Evolutionary conservation across 2,888 invertebrate genomes (phyloP).

Genomic region (Fabriciana adippe): DNA sequence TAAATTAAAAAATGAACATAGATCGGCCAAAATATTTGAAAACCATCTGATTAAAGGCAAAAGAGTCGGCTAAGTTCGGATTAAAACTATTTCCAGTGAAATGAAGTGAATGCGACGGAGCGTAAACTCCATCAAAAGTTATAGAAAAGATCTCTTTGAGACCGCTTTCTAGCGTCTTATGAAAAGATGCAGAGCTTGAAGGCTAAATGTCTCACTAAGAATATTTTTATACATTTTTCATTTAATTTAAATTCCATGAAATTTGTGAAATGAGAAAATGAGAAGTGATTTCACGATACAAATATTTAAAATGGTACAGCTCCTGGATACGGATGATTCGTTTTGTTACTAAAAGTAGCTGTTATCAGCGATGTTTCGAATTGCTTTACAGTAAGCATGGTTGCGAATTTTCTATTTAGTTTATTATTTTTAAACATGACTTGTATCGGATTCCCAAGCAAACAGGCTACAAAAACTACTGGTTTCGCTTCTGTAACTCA

Average conservation of each 20-base stretch:
- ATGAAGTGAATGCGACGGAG: constrained; percentile 37
- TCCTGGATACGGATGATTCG: too few relatives aligned
- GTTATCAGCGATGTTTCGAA: too few relatives aligned
- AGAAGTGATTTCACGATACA: not conserved
- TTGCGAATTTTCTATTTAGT: too few relatives aligned
- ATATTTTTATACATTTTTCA: constrained; percentile 4
- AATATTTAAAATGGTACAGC: not conserved
- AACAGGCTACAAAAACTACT: too few relatives aligned
- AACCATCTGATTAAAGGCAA: constrained; percentile 32
- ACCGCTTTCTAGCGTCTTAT: constrained; percentile 25
- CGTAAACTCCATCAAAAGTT: constrained; percentile 41
- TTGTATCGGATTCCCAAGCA: too few relatives aligned
- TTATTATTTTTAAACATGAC: too few relatives aligned
- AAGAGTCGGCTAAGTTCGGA: constrained; percentile 25
- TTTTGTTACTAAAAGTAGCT: too few relatives aligned
- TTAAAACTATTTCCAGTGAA: constrained; percentile 38
- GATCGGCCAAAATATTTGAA: constrained; percentile 17
- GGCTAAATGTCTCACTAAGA: constrained; percentile 10
- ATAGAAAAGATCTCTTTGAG: constrained; percentile 37
- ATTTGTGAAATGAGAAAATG: not conserved
- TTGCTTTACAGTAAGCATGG: too few relatives aligned
- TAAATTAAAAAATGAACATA: not conserved
- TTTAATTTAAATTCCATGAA: not conserved
- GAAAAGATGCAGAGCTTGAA: constrained; percentile 17
- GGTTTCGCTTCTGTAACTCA: too few relatives aligned